Evolutionary conservation across 64 coral and sea anemone genomes (phyloP), one percentile per base, ranked within the genome.

Genomic region (Stichodactyla mertensii): DNA sequence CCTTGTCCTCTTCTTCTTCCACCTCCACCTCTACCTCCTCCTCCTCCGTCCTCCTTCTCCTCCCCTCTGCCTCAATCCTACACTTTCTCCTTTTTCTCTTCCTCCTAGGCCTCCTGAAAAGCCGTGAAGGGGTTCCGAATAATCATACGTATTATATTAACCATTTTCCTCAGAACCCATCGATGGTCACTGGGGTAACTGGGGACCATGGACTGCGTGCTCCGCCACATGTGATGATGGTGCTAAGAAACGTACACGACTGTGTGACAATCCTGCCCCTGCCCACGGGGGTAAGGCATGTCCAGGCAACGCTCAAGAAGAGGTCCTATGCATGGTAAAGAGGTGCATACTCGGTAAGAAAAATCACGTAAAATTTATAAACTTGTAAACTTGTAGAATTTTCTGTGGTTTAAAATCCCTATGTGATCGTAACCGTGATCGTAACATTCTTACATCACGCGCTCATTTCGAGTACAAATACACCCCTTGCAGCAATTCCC

Each of bases 191-290:
- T 92, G 90, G 90, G 84, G 85, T 24, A 84, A 83, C 20, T 92
- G 90, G 90, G 86, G 78, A 55, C 1, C 61, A 8, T 92, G 90
- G 90, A 71, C 85, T 64, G 52, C 90, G 16, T 92, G 90, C 71
- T 62, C 86, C 8, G 85, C 77, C 16, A 83, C 86, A 8, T 92
- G 90, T 83, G 90, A 71, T 12, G 85, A 86, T 51, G 86, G 82
- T 8, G 60, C 52, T 51, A 78, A 64, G 16, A 82, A 71, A 9
- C 86, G 90, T 27, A 83, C 77, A 52, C 77, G 86, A 23, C 36
- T 67, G 7, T 92, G 90, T 82, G 60, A 92, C 61, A 92, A 92
- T 15, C 90, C 90, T 19, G 54, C 66, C 15, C 90, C 90, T 19
- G 85, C 90, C 23, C 79, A 86, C n/a, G 79, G 85, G 13, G 90